These are phyloP conservation scores for Trissolcus brochymenae DNA, from an alignment of 2,888 invertebrate species.

Conservation along the genomic window DNA sequence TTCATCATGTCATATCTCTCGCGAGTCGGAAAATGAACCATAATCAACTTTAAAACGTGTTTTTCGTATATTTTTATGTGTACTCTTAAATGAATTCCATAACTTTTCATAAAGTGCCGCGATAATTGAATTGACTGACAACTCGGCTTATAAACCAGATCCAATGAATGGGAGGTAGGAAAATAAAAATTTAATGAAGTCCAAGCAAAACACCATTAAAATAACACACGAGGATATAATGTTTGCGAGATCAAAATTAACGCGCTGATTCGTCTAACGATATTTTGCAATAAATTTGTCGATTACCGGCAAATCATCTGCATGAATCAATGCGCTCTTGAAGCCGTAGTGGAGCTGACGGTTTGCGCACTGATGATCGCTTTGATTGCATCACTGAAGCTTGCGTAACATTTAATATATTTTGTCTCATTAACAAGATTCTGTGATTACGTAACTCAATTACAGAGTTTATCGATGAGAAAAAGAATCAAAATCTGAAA, in stretches of 20 bases:
- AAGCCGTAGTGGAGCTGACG: conserved; percentile 38
- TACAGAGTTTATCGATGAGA: conserved; percentile 33
- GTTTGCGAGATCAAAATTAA: conserved; percentile 9
- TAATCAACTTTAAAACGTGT: too few relatives aligned
- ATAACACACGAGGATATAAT: not conserved
- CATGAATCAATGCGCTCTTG: conserved; percentile 38
- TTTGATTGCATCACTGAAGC: conserved; percentile 47
- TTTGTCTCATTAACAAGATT: conserved; percentile 45
- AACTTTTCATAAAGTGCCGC: too few relatives aligned
- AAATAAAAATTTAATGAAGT: too few relatives aligned
- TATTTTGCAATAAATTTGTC: conserved; percentile 36
- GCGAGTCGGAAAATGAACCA: too few relatives aligned
- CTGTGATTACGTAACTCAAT: conserved; percentile 51
- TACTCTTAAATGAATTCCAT: too few relatives aligned
- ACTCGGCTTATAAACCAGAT: too few relatives aligned
- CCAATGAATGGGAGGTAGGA: too few relatives aligned
- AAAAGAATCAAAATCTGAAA: not conserved
- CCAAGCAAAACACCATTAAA: too few relatives aligned
- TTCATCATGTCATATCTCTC: too few relatives aligned
- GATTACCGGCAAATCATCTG: conserved; percentile 40
- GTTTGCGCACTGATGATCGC: conserved; percentile 36
- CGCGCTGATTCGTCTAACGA: conserved; percentile 14
- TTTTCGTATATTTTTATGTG: too few relatives aligned
- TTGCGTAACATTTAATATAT: conserved; percentile 54
- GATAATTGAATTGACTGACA: too few relatives aligned